These are phyloP conservation scores for Muscicapa adusta DNA, from an alignment of 2,113 vertebrate species.

Conservation along the genomic window DNA sequence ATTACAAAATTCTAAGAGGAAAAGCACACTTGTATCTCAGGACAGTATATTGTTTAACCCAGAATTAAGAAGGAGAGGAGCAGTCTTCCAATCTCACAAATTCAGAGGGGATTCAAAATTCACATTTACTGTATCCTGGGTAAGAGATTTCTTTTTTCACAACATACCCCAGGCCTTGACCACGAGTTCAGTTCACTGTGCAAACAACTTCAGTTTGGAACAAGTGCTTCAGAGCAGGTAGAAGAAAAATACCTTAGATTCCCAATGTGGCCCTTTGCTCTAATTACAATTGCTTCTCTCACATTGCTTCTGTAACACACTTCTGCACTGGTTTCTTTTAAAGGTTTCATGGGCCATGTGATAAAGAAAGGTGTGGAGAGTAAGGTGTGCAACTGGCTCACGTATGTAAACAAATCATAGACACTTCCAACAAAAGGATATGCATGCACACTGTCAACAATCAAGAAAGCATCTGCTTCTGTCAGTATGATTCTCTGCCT, in stretches of 20 bases:
- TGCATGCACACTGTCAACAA: not conserved
- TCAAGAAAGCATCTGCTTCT: not conserved
- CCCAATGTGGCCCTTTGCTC: not conserved
- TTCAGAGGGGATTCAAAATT: not conserved
- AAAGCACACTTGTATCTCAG: not conserved
- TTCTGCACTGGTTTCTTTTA: not conserved
- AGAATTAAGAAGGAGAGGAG: not conserved
- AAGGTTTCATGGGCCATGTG: not conserved
- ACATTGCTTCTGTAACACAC: not conserved
- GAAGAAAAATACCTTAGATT: not conserved
- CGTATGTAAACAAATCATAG: not conserved
- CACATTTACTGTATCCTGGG: not conserved
- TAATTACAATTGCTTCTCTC: not conserved
- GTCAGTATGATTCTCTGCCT: not conserved
- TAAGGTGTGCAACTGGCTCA: not conserved
- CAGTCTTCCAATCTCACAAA: not conserved
- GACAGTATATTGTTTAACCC: not conserved
- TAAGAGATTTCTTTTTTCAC: not conserved
- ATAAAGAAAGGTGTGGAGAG: not conserved
- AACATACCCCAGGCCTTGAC: not conserved
- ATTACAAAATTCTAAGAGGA: not conserved
- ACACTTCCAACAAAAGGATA: not conserved
- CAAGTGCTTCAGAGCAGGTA: not conserved
- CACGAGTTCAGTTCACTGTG: not conserved
- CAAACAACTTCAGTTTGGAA: not conserved